Conservation (phyloP, 2,113 vertebrate species). For the Ceyx cyanopectus region DNA sequence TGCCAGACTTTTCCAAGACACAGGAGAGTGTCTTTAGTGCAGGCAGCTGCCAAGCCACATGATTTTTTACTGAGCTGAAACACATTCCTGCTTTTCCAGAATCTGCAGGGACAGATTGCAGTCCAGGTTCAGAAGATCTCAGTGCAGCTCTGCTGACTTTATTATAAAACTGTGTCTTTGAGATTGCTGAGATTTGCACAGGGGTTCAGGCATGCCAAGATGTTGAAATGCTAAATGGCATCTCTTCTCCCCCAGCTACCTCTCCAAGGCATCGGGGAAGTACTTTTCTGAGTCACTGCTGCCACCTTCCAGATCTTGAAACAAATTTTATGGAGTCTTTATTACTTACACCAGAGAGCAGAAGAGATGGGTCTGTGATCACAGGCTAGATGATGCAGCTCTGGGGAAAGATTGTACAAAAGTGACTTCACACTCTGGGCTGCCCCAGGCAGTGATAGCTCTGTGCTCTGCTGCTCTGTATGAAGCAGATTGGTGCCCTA, state of each 20-base stretch:
- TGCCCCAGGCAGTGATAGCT: background rate
- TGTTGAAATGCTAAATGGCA: background rate
- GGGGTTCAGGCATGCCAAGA: background rate
- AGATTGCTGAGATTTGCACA: background rate
- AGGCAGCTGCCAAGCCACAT: background rate
- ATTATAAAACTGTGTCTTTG: background rate
- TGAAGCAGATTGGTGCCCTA: background rate
- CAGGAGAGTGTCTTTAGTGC: background rate
- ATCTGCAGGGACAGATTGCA: background rate
- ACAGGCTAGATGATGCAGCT: background rate
- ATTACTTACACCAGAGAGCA: background rate
- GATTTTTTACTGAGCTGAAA: background rate
- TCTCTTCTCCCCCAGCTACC: background rate
- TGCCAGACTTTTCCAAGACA: constrained; percentile 1
- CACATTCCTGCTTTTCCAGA: background rate
- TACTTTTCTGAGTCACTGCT: background rate
- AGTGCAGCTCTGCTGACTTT: background rate
- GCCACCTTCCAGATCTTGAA: background rate
- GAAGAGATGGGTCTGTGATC: background rate
- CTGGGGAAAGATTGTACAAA: background rate
- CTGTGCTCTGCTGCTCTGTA: background rate
- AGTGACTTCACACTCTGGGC: background rate
- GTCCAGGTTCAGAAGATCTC: background rate
- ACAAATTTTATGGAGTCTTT: background rate
- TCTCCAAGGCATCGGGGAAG: background rate